Base-by-base conservation (phyloP, 2,797 vertebrate genomes). In the Cynopterus sphinx region DNA sequence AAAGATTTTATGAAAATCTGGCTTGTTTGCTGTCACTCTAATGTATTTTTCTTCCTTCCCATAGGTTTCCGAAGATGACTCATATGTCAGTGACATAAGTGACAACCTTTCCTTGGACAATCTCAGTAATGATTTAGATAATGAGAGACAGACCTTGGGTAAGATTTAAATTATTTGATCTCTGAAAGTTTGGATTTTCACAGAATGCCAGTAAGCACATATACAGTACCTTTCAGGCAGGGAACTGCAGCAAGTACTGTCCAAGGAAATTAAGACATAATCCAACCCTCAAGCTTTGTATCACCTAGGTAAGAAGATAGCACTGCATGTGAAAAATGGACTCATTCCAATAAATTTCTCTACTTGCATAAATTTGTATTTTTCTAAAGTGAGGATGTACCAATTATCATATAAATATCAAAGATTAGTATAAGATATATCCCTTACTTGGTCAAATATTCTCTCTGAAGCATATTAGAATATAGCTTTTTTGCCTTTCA, bases 41-140 rank as follows among this genome's bases (percentile, higher is more conserved):
- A 84, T 70, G 63, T 75, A 21, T 41, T 19, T 97, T 97, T 97
- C 70, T 98, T 65, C 92, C 97, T 92, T 96, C 94, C 65, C 97
- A 97, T 85, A 99, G 99, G 98, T 98, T 92, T 99, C 99, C 1
- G 99, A 99, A 73, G 99, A 99, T 98, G 99, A 99, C 95, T 99
- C 99, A 0, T 99, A 99, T 55, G 99, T 99, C 96, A 99, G 99
- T 95, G 99, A 99, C 98, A 98, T 99, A 97, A 99, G 99, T 98
- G 99, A 99, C 98, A 99, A 99, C 92, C 98, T 99, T 96, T 99
- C 99, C 53, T 98, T 99, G 98, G 99, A 99, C 98, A 99, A 99
- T 98, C 98, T 99, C 95, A 99, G 99, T 98, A 99, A 99, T 24
- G 99, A 99, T 77, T 98, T 98, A 39, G 99, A 99, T 92, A 98